Evolutionary conservation across 1,140 invertebrate species (phyloP).

Genomic region (Pemphigus obesinymphae): DNA sequence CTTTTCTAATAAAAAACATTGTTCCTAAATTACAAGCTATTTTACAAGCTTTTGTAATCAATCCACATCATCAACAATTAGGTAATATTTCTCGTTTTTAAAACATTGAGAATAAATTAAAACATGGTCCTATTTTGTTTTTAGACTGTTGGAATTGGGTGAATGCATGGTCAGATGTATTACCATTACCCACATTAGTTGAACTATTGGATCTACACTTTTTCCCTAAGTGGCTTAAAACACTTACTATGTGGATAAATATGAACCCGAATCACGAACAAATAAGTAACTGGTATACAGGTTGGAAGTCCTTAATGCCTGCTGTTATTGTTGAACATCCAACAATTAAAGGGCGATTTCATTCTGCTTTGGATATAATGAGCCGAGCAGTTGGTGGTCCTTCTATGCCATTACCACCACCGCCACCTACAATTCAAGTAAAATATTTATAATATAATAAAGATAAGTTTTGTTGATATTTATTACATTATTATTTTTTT

Average conservation of each 20-base stretch:
- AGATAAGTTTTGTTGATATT: neutral
- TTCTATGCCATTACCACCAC: conserved; percentile 53
- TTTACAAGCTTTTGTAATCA: conserved; percentile 72
- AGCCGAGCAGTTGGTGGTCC: conserved; percentile 63
- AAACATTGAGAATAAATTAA: conserved; percentile 45
- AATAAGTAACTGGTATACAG: conserved; percentile 80
- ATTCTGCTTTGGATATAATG: conserved; percentile 88
- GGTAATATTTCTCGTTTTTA: conserved; percentile 51
- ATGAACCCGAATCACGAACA: conserved; percentile 76
- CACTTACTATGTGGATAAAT: conserved; percentile 74
- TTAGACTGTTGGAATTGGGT: conserved; percentile 74
- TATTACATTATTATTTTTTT: neutral
- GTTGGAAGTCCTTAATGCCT: conserved; percentile 78
- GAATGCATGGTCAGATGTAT: conserved; percentile 77
- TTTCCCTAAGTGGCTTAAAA: conserved; percentile 82
- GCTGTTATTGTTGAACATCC: conserved; percentile 64
- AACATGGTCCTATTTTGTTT: neutral
- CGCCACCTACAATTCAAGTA: conserved; percentile 53
- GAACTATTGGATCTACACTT: conserved; percentile 75
- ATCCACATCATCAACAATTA: conserved; percentile 75
- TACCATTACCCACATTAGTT: conserved; percentile 66
- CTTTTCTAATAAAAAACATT: conserved; percentile 83
- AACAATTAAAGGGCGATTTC: conserved; percentile 70
- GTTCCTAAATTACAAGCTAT: conserved; percentile 80
- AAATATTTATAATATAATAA: neutral